Percentiles rank a stretch among this genome's conserved stretches.
These are phyloP conservation scores for Hemicordylus capensis DNA, from an alignment of 2,113 vertebrate species.

Conservation along the genomic window DNA sequence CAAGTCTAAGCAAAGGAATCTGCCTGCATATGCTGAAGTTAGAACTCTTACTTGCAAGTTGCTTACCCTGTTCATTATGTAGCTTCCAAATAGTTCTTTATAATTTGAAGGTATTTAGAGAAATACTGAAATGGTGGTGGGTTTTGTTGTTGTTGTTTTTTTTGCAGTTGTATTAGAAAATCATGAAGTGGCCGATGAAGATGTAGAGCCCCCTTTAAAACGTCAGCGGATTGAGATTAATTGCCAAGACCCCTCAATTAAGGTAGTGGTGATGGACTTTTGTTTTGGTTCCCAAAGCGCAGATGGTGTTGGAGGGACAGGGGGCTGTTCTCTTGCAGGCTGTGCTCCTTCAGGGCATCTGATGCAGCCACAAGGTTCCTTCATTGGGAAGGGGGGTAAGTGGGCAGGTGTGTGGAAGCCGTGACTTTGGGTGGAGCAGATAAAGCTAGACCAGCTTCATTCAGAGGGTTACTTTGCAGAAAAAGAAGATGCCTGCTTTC, in stretches of 20 bases:
- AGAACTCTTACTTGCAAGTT: neutral
- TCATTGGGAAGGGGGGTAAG: neutral
- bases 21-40: neutral
- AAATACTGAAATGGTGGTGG: neutral
- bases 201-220: constrained; percentile 87
- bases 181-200: constrained; percentile 85
- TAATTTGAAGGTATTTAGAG: neutral
- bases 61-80: neutral
- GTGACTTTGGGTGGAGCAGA: neutral
- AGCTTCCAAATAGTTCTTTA: too few relatives aligned
- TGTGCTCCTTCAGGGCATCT: neutral
- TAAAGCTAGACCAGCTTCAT: too few relatives aligned
- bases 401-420: too few relatives aligned
- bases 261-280: constrained; percentile 74
- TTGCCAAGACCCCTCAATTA: constrained; percentile 90
- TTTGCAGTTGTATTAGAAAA: constrained; percentile 87
- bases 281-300: neutral
- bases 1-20: neutral
- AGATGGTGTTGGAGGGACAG: neutral
- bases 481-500: neutral
- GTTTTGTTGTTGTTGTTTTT: constrained; percentile 18
- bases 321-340: neutral
- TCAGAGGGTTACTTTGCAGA: neutral
- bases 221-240: constrained; percentile 87
- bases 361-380: neutral